Evolutionary conservation across 2,888 invertebrate species (phyloP).

Genomic region (Atrina japonica): DNA sequence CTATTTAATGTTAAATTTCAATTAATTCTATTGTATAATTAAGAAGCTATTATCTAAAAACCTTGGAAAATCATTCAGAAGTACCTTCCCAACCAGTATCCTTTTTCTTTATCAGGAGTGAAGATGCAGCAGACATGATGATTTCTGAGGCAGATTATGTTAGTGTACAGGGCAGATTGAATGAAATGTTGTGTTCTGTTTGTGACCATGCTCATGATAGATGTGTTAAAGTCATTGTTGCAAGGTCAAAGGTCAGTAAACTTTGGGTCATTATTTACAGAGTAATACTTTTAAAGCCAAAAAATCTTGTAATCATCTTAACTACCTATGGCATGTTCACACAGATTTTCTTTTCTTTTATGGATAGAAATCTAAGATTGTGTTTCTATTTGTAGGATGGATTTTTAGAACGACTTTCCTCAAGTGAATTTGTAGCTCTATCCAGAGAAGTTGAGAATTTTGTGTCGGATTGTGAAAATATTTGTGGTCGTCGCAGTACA

Average conservation of each 20-base stretch:
- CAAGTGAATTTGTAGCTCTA: slow-evolving; percentile 89
- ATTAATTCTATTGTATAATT: no score
- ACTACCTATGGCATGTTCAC: no score
- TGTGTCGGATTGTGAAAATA: slow-evolving; percentile 87
- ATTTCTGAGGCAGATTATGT: slow-evolving; percentile 87
- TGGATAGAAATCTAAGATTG: no score
- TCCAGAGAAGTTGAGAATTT: slow-evolving; percentile 90
- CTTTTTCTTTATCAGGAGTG: slow-evolving; percentile 69
- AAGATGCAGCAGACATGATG: slow-evolving; percentile 83
- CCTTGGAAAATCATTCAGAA: no score
- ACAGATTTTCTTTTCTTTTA: neutral
- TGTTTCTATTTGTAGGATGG: slow-evolving; percentile 79
- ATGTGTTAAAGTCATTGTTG: slow-evolving; percentile 92
- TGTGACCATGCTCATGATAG: slow-evolving; percentile 94
- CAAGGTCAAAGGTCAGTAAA: slow-evolving; percentile 81
- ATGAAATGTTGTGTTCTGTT: slow-evolving; percentile 89
- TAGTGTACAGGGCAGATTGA: slow-evolving; percentile 87
- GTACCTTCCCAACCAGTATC: no score
- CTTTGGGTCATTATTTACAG: no score
- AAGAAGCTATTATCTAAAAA: no score
- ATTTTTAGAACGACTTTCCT: slow-evolving; percentile 86
- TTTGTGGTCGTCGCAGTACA: slow-evolving; percentile 83
- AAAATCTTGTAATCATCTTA: no score
- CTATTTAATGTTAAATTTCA: no score
- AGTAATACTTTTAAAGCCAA: no score